A percentile compares a stretch with the other conserved stretches of the same genome.
phyloP scores from a whole-genome alignment of 2,113 vertebrate genomes.

The Tricholaema leucomelas region DNA sequence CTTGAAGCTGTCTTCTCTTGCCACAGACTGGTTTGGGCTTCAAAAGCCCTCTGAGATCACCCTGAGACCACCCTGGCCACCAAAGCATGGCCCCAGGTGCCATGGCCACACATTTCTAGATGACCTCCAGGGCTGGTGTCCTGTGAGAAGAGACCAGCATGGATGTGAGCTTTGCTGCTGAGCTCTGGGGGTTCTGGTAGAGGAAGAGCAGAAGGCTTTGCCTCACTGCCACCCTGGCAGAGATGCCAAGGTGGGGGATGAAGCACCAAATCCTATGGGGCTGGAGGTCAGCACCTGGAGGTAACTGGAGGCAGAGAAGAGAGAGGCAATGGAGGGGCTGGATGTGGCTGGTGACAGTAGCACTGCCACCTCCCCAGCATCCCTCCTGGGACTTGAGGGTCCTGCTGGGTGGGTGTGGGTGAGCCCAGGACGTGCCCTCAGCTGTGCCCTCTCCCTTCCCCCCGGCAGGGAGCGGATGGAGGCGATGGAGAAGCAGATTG shows the following conservation, averaged over 20 bases:
- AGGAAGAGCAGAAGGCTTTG: background rate
- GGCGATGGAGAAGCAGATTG: constrained; percentile 99
- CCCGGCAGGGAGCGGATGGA: constrained; percentile 90
- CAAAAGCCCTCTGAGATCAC: too few relatives aligned
- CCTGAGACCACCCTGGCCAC: too few relatives aligned
- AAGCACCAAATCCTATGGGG: background rate
- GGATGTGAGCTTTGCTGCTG: accelerated
- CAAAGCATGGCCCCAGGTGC: too few relatives aligned
- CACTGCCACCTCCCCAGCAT: accelerated
- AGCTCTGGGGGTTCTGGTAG: accelerated
- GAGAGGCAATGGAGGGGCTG: background rate
- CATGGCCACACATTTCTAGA: too few relatives aligned
- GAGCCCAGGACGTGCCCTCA: background rate
- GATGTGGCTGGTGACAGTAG: background rate
- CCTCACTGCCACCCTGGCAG: accelerated
- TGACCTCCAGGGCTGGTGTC: too few relatives aligned
- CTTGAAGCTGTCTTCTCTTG: too few relatives aligned
- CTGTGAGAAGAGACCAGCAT: accelerated
- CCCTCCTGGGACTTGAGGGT: background rate
- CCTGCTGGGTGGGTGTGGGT: accelerated
- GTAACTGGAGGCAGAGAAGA: background rate
- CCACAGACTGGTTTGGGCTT: too few relatives aligned
- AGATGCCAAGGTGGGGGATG: too few relatives aligned
- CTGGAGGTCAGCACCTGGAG: background rate
- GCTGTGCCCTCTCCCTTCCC: accelerated